Evolutionary conservation across 2,888 invertebrate species (phyloP), one percentile per base, ranked within the genome.

Genomic region (Epistrophella euchroma): DNA sequence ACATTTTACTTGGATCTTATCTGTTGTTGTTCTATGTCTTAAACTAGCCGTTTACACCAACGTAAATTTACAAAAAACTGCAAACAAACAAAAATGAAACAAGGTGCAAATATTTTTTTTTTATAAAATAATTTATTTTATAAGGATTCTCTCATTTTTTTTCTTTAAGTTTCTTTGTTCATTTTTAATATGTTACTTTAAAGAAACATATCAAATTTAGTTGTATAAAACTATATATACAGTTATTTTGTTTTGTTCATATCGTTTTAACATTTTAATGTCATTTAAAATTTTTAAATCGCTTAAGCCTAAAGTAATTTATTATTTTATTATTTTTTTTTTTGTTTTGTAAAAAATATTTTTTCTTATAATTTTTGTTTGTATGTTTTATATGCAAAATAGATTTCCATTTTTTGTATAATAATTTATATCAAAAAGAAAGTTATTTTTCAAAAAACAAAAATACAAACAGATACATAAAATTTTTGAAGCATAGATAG

Each of bases 51-150:
- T n/a, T n/a, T n/a, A n/a, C n/a, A n/a, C n/a, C n/a, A n/a, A n/a
- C n/a, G n/a, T n/a, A n/a, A n/a, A n/a, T n/a, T n/a, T n/a, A n/a
- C n/a, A n/a, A n/a, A n/a, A n/a, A n/a, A n/a, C n/a, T n/a, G n/a
- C n/a, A n/a, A n/a, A 28, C 25, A 28, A 28, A 28, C 32, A 32
- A 32, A 32, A 32, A 32, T 32, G 9, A 32, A 32, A 32, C 28
- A 28, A 6, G 1, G 32, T 32, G 2, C 5, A 32, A 32, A 32
- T 32, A 32, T 32, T 32, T 35, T 7, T 25, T 56, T 74, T 77
- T 81, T 81, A 86, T 74, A 86, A 86, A 86, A 86, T 86, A 81
- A 86, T 86, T 86, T 81, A 86, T 86, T 84, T 85, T 71, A 56
- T 72, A 70, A 80, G 79, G 79, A 80, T 72, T 80, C 64, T 75